These are phyloP conservation scores for Hydroisotoma schaefferi DNA, from an alignment of 2,888 invertebrate species.

Conservation along the genomic window DNA sequence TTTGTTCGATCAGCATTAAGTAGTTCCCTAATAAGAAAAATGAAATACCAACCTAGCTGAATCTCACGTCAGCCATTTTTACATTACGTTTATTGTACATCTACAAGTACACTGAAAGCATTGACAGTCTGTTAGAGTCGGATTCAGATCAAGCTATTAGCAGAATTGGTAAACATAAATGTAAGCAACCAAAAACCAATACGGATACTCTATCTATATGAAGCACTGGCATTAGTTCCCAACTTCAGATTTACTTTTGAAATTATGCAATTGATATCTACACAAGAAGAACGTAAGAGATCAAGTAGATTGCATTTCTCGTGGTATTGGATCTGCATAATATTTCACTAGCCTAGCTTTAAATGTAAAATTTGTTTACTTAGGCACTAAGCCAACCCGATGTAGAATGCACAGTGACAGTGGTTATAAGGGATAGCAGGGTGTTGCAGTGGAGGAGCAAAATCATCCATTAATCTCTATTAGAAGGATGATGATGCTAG, in stretches of 20 bases:
- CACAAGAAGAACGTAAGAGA: not conserved
- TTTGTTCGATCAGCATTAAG: conserved; percentile 11
- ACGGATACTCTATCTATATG: too few species aligned
- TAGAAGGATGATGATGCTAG: conserved; percentile 46
- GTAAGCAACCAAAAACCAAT: too few species aligned
- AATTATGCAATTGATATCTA: not conserved
- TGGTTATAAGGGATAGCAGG: not conserved
- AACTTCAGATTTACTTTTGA: not conserved
- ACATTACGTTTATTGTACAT: not conserved
- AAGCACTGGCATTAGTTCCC: too few species aligned
- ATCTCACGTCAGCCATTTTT: not conserved
- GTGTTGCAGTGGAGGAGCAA: conserved; percentile 3
- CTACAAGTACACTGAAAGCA: too few species aligned
- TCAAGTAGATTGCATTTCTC: not conserved
- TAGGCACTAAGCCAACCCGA: too few species aligned
- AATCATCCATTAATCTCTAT: conserved; percentile 47
- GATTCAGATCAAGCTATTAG: conserved; percentile 1
- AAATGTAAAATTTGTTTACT: too few species aligned
- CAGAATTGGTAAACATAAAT: conserved; percentile 1
- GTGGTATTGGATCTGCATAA: conserved; percentile 2
- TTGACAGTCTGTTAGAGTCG: too few species aligned
- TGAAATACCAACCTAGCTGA: conserved; percentile 8
- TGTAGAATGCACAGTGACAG: too few species aligned
- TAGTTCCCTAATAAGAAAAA: conserved; percentile 12
- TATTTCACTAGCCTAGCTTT: not conserved